phyloP scores from a whole-genome alignment of 2,797 vertebrate species.

The Gobionotothen gibberifrons region DNA sequence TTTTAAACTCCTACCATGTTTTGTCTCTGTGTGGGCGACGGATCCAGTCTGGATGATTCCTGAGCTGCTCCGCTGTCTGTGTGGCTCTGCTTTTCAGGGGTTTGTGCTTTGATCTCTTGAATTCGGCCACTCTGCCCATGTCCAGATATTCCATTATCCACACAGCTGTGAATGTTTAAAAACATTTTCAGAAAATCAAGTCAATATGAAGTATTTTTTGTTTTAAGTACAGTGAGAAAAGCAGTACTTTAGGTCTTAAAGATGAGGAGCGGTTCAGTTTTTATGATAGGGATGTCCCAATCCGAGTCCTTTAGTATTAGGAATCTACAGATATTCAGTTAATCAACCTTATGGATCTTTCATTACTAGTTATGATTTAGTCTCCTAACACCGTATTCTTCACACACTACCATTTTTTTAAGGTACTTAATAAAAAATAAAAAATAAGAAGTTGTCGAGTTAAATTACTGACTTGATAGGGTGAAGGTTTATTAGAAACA shows the following conservation, averaged over 20 bases:
- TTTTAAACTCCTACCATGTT: conserved; percentile 60
- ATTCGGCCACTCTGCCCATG: conserved; percentile 60
- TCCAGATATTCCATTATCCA: conserved; percentile 50
- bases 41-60: conserved; percentile 49
- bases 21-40: conserved; percentile 52
- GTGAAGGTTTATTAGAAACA: neutral
- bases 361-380: neutral
- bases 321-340: too few relatives aligned
- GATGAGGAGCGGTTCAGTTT: neutral
- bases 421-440: neutral
- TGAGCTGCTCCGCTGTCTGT: conserved; percentile 21
- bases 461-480: neutral
- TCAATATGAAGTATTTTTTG: neutral
- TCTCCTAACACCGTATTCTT: neutral
- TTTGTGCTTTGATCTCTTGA: conserved; percentile 47
- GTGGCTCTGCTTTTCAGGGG: conserved; percentile 18
- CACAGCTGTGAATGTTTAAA: conserved; percentile 47
- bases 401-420: neutral
- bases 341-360: too few relatives aligned
- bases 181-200: neutral
- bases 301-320: neutral
- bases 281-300: neutral
- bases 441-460: neutral
- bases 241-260: neutral
- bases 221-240: neutral